Conservation (phyloP, 2,113 vertebrate genomes). For the Nyctibius bracteatus region DNA sequence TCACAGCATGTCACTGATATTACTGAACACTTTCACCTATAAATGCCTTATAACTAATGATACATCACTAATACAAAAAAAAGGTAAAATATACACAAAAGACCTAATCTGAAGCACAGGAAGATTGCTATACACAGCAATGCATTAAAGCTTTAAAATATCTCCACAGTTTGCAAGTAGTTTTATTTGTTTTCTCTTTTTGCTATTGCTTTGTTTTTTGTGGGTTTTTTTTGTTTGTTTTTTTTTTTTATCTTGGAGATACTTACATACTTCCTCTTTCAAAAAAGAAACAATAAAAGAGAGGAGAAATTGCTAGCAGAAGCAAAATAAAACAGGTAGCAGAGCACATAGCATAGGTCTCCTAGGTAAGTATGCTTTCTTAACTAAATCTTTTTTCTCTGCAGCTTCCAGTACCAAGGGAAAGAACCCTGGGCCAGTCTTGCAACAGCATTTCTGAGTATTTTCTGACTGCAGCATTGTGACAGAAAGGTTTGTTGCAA, state of each 20-base stretch:
- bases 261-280: neutral
- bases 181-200: neutral
- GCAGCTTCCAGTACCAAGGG: neutral
- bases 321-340: neutral
- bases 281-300: neutral
- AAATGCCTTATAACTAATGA: neutral
- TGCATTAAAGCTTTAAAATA: neutral
- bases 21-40: neutral
- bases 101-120: neutral
- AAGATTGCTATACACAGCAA: neutral
- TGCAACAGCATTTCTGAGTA: neutral
- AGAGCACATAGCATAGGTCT: neutral
- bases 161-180: neutral
- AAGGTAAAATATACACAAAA: neutral
- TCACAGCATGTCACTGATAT: neutral
- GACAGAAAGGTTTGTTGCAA: neutral
- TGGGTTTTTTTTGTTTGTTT: too few relatives aligned
- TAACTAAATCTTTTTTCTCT: neutral
- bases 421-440: neutral
- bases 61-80: neutral
- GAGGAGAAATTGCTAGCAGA: neutral
- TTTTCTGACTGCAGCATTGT: neutral
- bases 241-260: neutral
- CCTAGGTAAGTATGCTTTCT: neutral
- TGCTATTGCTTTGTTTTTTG: accelerated